Evolutionary conservation across 2,113 vertebrate genomes (phyloP).

Genomic region (Tapirus terrestris): DNA sequence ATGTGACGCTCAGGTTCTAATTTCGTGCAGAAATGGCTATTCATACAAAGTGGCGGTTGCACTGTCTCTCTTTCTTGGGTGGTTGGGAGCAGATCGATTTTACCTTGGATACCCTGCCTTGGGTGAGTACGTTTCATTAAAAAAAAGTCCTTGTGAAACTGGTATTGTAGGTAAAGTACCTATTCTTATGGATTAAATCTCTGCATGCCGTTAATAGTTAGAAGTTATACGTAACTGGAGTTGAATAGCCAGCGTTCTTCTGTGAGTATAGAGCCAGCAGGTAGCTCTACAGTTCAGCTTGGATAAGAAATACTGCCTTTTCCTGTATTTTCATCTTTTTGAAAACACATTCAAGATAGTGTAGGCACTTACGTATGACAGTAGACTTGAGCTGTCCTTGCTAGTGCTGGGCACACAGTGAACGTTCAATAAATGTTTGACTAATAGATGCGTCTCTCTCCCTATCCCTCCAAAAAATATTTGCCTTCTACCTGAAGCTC

Average conservation of each 20-base stretch:
- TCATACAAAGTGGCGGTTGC: conserved; percentile 98
- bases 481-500: neutral
- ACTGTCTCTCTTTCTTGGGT: conserved; percentile 97
- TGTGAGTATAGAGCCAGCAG: neutral
- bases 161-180: neutral
- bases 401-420: neutral
- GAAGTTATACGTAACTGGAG: neutral
- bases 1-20: conserved; percentile 72
- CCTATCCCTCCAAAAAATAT: neutral
- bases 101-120: conserved; percentile 98
- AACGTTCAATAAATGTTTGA: neutral
- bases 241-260: neutral
- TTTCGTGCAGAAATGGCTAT: conserved; percentile 92
- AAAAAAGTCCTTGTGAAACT: neutral
- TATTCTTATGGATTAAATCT: neutral
- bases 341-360: neutral
- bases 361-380: neutral
- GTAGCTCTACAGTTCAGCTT: neutral
- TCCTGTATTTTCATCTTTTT: neutral
- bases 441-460: neutral
- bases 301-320: neutral
- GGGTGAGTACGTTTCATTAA: conserved; percentile 87
- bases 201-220: neutral
- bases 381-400: neutral
- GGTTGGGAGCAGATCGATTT: conserved; percentile 98